phyloP scores from a whole-genome alignment of 2,888 invertebrate genomes.

The Margaritifera margaritifera region DNA sequence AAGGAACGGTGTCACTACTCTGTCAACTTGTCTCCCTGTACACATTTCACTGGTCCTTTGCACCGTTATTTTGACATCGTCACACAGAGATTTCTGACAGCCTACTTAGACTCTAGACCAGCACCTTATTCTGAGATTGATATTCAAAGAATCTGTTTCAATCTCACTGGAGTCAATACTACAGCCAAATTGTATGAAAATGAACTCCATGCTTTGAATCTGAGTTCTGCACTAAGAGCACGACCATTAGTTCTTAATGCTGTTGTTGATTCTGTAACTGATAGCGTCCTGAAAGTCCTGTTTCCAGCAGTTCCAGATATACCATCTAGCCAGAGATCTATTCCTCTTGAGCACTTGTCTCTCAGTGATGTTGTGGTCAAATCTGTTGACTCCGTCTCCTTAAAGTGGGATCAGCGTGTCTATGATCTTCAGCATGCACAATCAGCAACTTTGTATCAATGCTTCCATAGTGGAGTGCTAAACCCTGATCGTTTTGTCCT shows the following conservation, averaged over 20 bases:
- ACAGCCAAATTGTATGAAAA: constrained; percentile 31
- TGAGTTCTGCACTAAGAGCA: constrained; percentile 43
- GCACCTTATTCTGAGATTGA: constrained; percentile 51
- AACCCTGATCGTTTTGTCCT: constrained; percentile 54
- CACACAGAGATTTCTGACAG: constrained; percentile 56
- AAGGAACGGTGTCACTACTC: constrained; percentile 46
- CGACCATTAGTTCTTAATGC: constrained; percentile 53
- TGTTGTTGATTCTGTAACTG: constrained; percentile 51
- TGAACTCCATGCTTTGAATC: constrained; percentile 32
- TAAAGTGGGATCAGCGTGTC: constrained; percentile 61
- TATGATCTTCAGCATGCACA: constrained; percentile 35
- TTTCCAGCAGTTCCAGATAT: constrained; percentile 42
- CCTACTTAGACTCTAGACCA: constrained; percentile 46
- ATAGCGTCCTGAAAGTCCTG: constrained; percentile 35
- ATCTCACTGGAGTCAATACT: constrained; percentile 18
- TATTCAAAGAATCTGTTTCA: constrained; percentile 39
- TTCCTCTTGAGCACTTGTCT: constrained; percentile 42
- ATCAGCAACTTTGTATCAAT: constrained; percentile 6
- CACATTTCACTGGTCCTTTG: constrained; percentile 61
- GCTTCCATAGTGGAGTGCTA: constrained; percentile 33
- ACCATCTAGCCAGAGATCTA: constrained; percentile 21
- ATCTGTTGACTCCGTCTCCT: constrained; percentile 27
- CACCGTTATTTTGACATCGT: constrained; percentile 62
- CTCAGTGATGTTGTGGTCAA: constrained; percentile 34
- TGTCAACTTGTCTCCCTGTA: constrained; percentile 51